phyloP scores from a whole-genome alignment of 2,797 vertebrate species.

The Dromococcyx pavoninus region DNA sequence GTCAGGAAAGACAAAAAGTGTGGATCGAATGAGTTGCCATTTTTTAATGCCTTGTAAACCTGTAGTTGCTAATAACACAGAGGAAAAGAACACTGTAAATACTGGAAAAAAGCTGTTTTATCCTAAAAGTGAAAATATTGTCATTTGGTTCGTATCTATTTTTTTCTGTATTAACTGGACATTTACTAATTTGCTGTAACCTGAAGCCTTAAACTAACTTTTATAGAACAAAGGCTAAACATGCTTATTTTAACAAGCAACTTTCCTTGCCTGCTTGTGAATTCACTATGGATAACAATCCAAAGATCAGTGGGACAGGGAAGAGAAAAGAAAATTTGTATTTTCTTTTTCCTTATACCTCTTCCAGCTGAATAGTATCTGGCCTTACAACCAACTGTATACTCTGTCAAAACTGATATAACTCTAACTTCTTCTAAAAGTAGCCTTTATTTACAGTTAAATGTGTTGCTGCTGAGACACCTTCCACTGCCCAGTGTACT shows the following conservation, averaged over 20 bases:
- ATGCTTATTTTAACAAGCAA: background rate
- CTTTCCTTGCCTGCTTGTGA: background rate
- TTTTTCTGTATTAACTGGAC: background rate
- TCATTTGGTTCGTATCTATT: background rate
- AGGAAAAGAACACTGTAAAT: background rate
- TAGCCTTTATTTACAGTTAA: background rate
- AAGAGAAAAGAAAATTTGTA: background rate
- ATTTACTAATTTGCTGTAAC: background rate
- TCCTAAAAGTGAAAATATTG: background rate
- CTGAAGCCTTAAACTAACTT: background rate
- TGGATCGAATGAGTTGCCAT: background rate
- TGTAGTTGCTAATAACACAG: background rate
- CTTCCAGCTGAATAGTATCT: background rate
- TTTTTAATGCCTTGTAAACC: background rate
- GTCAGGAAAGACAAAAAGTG: background rate
- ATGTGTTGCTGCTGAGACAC: background rate
- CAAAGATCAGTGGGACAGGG: background rate
- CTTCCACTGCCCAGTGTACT: background rate
- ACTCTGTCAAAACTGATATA: background rate
- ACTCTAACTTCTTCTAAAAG: background rate
- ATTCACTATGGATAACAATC: background rate
- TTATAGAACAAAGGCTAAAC: background rate
- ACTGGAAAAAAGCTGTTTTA: background rate
- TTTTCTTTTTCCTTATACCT: background rate
- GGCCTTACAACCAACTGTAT: background rate